Percentiles rank a stretch among this genome's conserved stretches.
phyloP scores from a whole-genome alignment of 2,888 invertebrate species.

The Theristus sp. region DNA sequence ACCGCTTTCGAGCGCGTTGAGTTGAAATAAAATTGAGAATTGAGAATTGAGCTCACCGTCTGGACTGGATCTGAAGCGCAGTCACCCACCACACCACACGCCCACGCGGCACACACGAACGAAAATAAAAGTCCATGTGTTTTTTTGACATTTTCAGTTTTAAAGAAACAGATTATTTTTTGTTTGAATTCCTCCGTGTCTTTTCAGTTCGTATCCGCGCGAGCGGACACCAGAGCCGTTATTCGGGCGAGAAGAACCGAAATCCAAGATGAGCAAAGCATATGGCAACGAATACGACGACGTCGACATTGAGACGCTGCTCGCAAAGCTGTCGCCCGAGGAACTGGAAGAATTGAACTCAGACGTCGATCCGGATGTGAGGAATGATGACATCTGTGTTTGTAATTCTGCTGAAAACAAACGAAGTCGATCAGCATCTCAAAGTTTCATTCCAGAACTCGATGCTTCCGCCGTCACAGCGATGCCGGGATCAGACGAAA shows the following conservation, averaged over 20 bases:
- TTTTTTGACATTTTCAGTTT: too few relatives aligned
- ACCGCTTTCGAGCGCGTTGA: too few relatives aligned
- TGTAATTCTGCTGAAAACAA: not conserved
- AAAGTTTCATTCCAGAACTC: conserved; percentile 53
- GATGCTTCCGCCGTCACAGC: conserved; percentile 81
- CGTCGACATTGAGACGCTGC: conserved; percentile 80
- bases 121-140: too few relatives aligned
- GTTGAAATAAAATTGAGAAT: too few relatives aligned
- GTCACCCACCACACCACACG: too few relatives aligned
- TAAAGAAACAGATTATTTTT: too few relatives aligned
- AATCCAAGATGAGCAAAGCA: not conserved
- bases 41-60: too few relatives aligned
- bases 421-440: not conserved
- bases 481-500: conserved; percentile 83
- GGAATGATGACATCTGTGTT: conserved; percentile 23
- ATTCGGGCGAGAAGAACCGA: not conserved
- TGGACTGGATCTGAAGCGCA: too few relatives aligned
- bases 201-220: not conserved
- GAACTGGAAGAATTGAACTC: conserved; percentile 91
- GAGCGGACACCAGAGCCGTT: not conserved
- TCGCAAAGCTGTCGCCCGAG: conserved; percentile 75
- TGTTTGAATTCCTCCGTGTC: too few relatives aligned
- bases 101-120: too few relatives aligned
- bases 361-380: conserved; percentile 98
- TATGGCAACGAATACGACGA: conserved; percentile 34